Evolutionary conservation across 2,888 invertebrate species (phyloP).

Genomic region (Zygogramma bicolorata): DNA sequence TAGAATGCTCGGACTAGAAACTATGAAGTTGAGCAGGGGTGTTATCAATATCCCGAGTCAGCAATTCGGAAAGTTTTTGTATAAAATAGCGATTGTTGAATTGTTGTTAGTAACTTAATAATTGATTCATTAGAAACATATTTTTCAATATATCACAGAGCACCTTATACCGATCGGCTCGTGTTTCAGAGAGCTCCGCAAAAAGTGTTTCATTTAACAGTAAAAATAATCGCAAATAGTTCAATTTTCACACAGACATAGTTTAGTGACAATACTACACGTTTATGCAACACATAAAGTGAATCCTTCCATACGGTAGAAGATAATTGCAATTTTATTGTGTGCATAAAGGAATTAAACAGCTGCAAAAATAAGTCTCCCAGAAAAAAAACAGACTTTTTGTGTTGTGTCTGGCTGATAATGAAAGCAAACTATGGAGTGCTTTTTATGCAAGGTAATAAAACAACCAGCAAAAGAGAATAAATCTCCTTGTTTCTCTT

Average conservation of each 20-base stretch:
- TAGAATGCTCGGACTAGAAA: too few relatives aligned
- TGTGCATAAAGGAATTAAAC: neutral
- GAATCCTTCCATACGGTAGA: neutral
- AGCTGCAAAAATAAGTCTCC: neutral
- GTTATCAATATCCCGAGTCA: too few relatives aligned
- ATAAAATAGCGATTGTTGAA: too few relatives aligned
- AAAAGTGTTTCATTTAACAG: neutral
- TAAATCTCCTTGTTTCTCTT: slow-evolving; percentile 10
- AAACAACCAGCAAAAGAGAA: neutral
- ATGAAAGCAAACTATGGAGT: neutral
- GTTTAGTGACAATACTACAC: neutral
- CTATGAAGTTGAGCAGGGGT: too few relatives aligned
- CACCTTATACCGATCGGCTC: too few relatives aligned
- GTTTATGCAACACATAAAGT: neutral
- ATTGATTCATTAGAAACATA: too few relatives aligned
- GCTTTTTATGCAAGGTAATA: slow-evolving; percentile 6
- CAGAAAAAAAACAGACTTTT: neutral
- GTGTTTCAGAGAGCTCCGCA: neutral
- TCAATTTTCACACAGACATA: neutral
- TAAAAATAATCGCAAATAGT: neutral
- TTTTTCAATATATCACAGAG: too few relatives aligned
- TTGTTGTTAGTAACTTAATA: too few relatives aligned
- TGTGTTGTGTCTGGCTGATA: neutral
- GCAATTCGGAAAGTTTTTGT: too few relatives aligned
- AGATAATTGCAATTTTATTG: neutral